Base-by-base conservation (phyloP, 2,113 vertebrate genomes). In the Rostratula benghalensis region DNA sequence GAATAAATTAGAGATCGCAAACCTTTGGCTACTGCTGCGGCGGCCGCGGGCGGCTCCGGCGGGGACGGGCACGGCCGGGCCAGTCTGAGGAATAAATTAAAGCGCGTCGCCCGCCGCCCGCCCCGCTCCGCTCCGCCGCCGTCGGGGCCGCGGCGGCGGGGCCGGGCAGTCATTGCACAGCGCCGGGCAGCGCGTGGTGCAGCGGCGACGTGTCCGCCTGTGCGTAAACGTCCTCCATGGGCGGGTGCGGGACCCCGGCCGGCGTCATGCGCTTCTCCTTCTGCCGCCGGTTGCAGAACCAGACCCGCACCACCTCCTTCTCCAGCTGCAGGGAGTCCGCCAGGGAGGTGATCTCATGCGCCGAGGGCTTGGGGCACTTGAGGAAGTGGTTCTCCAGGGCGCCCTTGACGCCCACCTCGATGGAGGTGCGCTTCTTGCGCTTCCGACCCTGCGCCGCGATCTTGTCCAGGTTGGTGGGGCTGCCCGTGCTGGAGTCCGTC, bases 221-320 rank as follows among this genome's bases (percentile, higher is more conserved):
- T 93, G 99, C 98, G 97, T 99, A 99, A 97, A 99, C 99, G 98
- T 99, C 99, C 98, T 99, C 99, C 99, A 99, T 99, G 94, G 98
- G 99, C 74, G 99, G 99, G 94, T 99, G 99, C 96, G 98, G 99
- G 86, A 99, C 98, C 97, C 99, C 99, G 82, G 99, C 98, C 53
- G 99, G 99, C 97, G 99, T 99, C 99, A 99, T 99, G 96, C 99
- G 98, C 98, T 99, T 99, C 98, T 99, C 99, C 98, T 99, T 99
- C 98, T 99, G 99, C 98, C 99, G 98, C 98, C 99, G 99, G 98
- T 99, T 99, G 98, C 99, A 99, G 99, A 99, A 99, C 99, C 99
- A 99, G 97, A 99, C 99, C 87, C 99, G 99, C 96, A 99, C 99
- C 97, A 99, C 99, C 98, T 99, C 99, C 97, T 99, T 99, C 98